Evolutionary conservation across 2,888 invertebrate genomes (phyloP).

Genomic region (Cheilosia variabilis): DNA sequence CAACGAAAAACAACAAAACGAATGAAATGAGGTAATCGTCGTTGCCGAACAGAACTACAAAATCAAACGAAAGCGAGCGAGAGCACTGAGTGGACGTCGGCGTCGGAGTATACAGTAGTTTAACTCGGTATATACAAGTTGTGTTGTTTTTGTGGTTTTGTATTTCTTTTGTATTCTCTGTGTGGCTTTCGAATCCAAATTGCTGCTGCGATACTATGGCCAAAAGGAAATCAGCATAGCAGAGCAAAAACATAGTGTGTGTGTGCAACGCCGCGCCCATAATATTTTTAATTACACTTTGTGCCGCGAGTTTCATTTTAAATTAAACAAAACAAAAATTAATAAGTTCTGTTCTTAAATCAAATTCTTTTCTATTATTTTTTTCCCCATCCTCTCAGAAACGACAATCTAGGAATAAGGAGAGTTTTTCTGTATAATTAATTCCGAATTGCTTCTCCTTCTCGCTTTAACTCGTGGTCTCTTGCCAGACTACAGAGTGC

Average conservation of each 20-base stretch:
- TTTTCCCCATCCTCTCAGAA: slow-evolving; percentile 43
- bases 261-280: slow-evolving; percentile 74
- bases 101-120: slow-evolving; percentile 59
- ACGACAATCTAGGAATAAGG: slow-evolving; percentile 65
- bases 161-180: slow-evolving; percentile 24
- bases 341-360: slow-evolving; percentile 30
- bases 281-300: slow-evolving; percentile 64
- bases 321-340: slow-evolving; percentile 18
- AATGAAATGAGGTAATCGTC: slow-evolving; percentile 65
- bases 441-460: slow-evolving; percentile 67
- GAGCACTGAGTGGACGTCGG: slow-evolving; percentile 65
- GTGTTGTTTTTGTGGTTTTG: slow-evolving; percentile 65
- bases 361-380: slow-evolving; percentile 33
- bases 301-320: slow-evolving; percentile 46
- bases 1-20: slow-evolving; percentile 26
- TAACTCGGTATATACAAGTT: slow-evolving; percentile 48
- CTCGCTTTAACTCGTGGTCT: slow-evolving; percentile 67
- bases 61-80: slow-evolving; percentile 70
- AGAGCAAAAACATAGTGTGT: slow-evolving; percentile 61
- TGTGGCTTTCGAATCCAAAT: slow-evolving; percentile 37
- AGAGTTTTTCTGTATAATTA: slow-evolving; percentile 72
- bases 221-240: slow-evolving; percentile 59
- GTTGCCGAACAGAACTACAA: slow-evolving; percentile 29
- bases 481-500: slow-evolving; percentile 45
- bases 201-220: slow-evolving; percentile 40